Percentiles rank a stretch among this genome's conserved stretches.
Evolutionary conservation across 2,888 invertebrate species (phyloP).

Genomic region (Minunthozetes semirufus): DNA sequence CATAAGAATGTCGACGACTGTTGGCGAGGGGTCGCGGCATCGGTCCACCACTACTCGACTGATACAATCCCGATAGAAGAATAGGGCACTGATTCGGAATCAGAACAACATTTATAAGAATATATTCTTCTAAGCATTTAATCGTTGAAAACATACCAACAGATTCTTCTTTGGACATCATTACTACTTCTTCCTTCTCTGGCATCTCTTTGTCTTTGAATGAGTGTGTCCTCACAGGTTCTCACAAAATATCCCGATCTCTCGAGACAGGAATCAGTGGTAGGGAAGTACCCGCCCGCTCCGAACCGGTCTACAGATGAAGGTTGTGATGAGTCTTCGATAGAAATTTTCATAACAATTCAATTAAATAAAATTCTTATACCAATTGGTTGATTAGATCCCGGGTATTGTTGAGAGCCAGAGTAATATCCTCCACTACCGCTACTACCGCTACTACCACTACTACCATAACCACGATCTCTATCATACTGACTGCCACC

Average conservation of each 20-base stretch:
- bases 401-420: background rate
- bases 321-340: background rate
- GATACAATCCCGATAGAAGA: constrained; percentile 37
- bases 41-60: constrained; percentile 37
- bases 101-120: background rate
- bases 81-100: constrained; percentile 32
- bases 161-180: constrained; percentile 38
- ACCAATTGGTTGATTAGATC: background rate
- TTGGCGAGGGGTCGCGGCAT: constrained; percentile 34
- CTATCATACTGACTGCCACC: background rate
- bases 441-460: background rate
- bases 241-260: constrained; percentile 21
- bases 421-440: background rate
- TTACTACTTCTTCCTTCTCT: constrained; percentile 33
- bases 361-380: background rate
- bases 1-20: constrained; percentile 37
- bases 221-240: constrained; percentile 34
- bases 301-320: background rate
- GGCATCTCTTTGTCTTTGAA: constrained; percentile 35
- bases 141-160: constrained; percentile 36
- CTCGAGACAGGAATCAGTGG: constrained; percentile 27
- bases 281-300: constrained; percentile 1
- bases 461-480: background rate
- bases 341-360: background rate
- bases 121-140: background rate